phyloP scores from a whole-genome alignment of 1,140 invertebrate genomes.

The Tetramorium alpestre region DNA sequence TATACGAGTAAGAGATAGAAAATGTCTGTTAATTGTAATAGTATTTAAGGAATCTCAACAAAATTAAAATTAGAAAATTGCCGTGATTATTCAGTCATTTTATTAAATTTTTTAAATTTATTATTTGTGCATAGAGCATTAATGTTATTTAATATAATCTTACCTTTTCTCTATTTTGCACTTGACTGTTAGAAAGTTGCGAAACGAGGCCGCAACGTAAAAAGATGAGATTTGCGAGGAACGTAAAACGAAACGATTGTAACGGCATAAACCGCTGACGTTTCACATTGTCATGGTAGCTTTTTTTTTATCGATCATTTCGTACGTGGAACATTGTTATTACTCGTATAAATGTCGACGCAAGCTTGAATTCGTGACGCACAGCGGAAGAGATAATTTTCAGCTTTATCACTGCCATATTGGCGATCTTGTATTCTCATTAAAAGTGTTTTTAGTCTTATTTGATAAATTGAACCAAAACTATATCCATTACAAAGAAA shows the following conservation, averaged over 20 bases:
- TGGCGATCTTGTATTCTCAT: background rate
- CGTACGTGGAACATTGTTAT: slow-evolving; percentile 67
- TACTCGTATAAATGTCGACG: slow-evolving; percentile 69
- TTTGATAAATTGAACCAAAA: background rate
- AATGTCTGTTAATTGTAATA: slow-evolving; percentile 11
- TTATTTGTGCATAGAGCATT: background rate
- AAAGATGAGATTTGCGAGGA: slow-evolving; percentile 62
- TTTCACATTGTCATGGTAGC: slow-evolving; percentile 70
- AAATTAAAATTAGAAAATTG: background rate
- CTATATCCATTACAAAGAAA: background rate
- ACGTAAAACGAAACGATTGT: slow-evolving; percentile 75
- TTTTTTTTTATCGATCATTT: slow-evolving; percentile 76
- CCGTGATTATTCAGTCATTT: background rate
- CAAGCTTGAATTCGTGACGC: slow-evolving; percentile 49
- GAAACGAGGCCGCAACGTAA: slow-evolving; percentile 34
- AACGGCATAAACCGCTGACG: slow-evolving; percentile 78
- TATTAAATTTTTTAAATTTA: background rate
- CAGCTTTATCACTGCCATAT: slow-evolving; percentile 41
- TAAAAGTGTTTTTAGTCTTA: slow-evolving; percentile 23
- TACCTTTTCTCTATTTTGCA: background rate
- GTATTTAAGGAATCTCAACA: background rate
- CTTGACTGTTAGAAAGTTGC: background rate
- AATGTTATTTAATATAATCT: background rate
- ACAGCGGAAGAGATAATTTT: slow-evolving; percentile 61
- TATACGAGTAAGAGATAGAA: background rate